These are phyloP conservation scores for Caerostris extrusa DNA, from an alignment of 1,140 invertebrate genomes.

Conservation along the genomic window DNA sequence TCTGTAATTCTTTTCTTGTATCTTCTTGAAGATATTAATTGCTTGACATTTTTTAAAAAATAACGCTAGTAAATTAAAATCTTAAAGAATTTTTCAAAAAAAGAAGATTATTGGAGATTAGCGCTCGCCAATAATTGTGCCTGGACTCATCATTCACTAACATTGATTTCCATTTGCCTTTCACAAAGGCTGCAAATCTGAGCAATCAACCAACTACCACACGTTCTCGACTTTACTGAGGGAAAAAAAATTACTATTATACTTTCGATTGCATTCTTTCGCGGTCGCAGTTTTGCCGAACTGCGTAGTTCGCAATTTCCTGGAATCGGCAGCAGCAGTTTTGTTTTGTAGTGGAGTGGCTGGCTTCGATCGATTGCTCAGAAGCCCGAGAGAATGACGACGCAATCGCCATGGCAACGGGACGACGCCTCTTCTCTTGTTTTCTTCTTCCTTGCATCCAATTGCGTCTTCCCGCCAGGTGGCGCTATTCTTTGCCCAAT, in stretches of 20 bases:
- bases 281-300: not conserved
- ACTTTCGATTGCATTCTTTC: conserved; percentile 17
- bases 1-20: too few relatives aligned
- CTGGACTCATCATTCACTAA: too few relatives aligned
- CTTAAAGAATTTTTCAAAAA: too few relatives aligned
- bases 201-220: not conserved
- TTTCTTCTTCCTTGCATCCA: conserved; percentile 45
- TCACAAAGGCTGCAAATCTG: not conserved
- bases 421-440: conserved; percentile 63
- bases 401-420: conserved; percentile 30
- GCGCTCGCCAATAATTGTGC: too few relatives aligned
- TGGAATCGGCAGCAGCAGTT: not conserved
- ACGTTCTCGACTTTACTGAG: not conserved
- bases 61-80: too few relatives aligned
- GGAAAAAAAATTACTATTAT: not conserved
- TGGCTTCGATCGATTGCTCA: conserved; percentile 56
- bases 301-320: conserved; percentile 59
- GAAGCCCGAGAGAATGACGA: conserved; percentile 75
- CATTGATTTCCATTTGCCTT: not conserved
- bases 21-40: too few relatives aligned
- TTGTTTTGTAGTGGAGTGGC: not conserved
- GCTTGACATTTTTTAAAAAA: too few relatives aligned
- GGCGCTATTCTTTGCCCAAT: not conserved
- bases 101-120: too few relatives aligned
- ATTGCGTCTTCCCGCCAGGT: conserved; percentile 19